Evolutionary conservation across 2,797 vertebrate species (phyloP).

Genomic region (Amblyraja radiata): DNA sequence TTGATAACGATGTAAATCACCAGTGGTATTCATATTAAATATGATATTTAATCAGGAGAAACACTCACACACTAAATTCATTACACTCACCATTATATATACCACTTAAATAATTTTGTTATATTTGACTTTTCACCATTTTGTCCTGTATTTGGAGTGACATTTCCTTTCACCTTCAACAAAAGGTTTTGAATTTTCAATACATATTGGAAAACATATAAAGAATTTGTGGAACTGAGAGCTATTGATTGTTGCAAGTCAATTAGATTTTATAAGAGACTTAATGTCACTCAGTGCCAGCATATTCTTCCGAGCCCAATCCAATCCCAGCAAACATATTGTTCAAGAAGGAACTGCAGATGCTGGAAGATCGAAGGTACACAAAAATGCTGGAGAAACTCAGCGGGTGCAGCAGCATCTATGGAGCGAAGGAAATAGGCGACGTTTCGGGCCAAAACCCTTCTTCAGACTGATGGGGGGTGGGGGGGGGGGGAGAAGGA

Average conservation of each 20-base stretch:
- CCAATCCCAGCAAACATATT: not conserved
- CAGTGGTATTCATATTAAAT: not conserved
- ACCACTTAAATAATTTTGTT: not conserved
- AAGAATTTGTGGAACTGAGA: not conserved
- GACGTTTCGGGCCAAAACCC: too few species aligned
- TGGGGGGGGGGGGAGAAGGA: too few species aligned
- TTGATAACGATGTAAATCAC: too few species aligned
- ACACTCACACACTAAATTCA: not conserved
- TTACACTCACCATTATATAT: not conserved
- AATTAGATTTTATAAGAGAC: slow-evolving; percentile 16
- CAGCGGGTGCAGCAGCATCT: too few species aligned
- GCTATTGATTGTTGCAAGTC: not conserved
- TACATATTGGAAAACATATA: not conserved
- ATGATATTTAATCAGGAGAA: not conserved
- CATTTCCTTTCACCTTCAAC: not conserved
- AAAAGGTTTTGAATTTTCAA: slow-evolving; percentile 6
- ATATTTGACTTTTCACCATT: not conserved
- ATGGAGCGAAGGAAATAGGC: too few species aligned
- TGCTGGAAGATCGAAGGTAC: too few species aligned
- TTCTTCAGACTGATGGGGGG: too few species aligned
- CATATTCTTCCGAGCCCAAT: not conserved
- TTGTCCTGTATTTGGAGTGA: not conserved
- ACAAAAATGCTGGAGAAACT: too few species aligned
- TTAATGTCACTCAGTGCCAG: not conserved
- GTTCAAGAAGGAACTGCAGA: too few species aligned